phyloP scores from a whole-genome alignment of 92 coral and sea anemone genomes.

The Actinostola sp. region DNA sequence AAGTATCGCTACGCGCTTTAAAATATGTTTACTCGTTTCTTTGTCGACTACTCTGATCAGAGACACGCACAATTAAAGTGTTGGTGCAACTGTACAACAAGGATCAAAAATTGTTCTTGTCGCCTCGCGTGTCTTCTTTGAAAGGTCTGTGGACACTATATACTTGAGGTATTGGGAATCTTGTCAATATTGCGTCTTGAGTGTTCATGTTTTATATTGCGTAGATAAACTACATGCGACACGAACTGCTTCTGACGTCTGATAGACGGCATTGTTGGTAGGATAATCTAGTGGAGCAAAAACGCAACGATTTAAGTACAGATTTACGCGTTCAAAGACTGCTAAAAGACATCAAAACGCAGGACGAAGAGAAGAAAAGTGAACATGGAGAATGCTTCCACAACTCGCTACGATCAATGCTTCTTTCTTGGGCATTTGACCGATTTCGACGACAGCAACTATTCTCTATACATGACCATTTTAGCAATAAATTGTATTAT shows the following conservation, averaged over 20 bases:
- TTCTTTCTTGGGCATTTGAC: conserved; percentile 24
- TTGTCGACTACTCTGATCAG: not conserved
- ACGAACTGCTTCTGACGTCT: too few relatives aligned
- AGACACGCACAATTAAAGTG: not conserved
- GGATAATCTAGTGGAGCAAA: too few relatives aligned
- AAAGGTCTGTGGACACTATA: not conserved
- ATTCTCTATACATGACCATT: conserved; percentile 11
- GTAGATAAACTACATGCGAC: too few relatives aligned
- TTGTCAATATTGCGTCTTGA: too few relatives aligned
- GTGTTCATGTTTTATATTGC: too few relatives aligned
- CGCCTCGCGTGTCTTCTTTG: not conserved
- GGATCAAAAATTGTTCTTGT: not conserved
- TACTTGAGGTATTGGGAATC: too few relatives aligned
- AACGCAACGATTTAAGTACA: too few relatives aligned
- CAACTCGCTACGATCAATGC: conserved; percentile 24
- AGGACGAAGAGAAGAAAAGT: not conserved
- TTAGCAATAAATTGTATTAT: conserved; percentile 15
- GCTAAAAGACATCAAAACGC: not conserved
- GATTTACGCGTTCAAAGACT: not conserved
- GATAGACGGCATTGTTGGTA: too few relatives aligned
- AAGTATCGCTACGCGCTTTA: conserved; percentile 11
- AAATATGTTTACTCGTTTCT: conserved; percentile 3
- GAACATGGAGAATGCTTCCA: not conserved
- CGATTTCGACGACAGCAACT: not conserved
- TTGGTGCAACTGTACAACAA: not conserved